Evolutionary conservation across 2,888 invertebrate species (phyloP), one percentile per base, ranked within the genome.

Genomic region (Adela reaumurella): DNA sequence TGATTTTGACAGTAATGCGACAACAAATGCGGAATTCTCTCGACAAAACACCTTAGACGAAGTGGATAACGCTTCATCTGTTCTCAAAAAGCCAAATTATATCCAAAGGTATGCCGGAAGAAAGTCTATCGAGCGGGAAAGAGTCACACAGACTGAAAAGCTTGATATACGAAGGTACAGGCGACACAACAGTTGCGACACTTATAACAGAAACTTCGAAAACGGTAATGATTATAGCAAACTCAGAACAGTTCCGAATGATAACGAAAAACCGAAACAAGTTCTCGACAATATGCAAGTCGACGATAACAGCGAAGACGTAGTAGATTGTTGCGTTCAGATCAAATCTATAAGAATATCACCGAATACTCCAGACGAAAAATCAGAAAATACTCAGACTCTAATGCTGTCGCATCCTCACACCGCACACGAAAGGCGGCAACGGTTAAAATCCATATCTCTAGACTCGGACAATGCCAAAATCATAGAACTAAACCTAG

Each of bases 401-500:
- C 47, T 70, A 20, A 59, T 57, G 2, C 65, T 67, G 2, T 59
- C 56, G 42, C 61, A 67, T 10, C 59, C 65, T 19, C 70, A 63
- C 52, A 62, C 71, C 0, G 78, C 73, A 1, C 73, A 76, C 50
- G 69, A 70, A 11, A 67, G 82, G 55, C 61, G 82, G 50, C 80
- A 81, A 54, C 65, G 82, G 48, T 60, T 82, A 10, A 82, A 82
- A 59, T 82, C 82, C 1, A 82, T 82, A 56, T 82, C 82, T 1
- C 55, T 82, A 42, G 82, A 82, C 58, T 82, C 82, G 0, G 82
- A 82, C 52, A 81, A 81, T 52, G 82, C 82, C 1, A 78, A 76
- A 57, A 76, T 82, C 45, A 81, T 82, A n/a, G 82, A 82, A 64
- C 81, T 81, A 54, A 82, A 82, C 57, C 57, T 82, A 43, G 81